Conservation (phyloP, 1,140 invertebrate species). For the Lineus longissimus region DNA sequence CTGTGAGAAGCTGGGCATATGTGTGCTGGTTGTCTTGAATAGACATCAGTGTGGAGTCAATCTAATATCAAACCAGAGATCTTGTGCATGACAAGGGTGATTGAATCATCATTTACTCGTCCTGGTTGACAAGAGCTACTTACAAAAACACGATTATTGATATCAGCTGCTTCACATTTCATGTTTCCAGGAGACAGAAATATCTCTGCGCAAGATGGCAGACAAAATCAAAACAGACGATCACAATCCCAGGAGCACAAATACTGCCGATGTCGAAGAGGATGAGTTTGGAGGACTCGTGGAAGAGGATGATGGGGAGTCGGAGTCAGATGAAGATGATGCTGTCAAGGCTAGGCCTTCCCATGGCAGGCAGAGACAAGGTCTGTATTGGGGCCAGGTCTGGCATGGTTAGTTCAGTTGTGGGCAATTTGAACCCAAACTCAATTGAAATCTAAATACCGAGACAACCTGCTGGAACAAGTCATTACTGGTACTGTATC, state of each 20-base stretch:
- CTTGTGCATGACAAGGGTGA: no score
- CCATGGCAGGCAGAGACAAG: conserved; percentile 35
- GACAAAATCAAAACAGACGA: conserved; percentile 43
- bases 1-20: not conserved
- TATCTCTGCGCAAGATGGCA: conserved; percentile 42
- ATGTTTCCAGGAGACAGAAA: conserved; percentile 43
- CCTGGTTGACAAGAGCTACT: no score
- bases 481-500: not conserved
- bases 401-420: not conserved
- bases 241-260: conserved; percentile 27
- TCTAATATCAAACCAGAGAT: no score
- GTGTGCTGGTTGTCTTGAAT: not conserved
- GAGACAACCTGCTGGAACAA: no score
- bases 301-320: conserved; percentile 31
- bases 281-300: conserved; percentile 27
- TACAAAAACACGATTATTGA: no score
- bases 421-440: not conserved
- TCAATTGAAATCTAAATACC: no score
- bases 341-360: conserved; percentile 23
- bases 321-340: conserved; percentile 33
- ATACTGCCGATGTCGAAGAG: conserved; percentile 28
- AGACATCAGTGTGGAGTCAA: no score
- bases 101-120: no score
- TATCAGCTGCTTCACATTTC: no score
- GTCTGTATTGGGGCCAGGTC: conserved; percentile 16